Base-by-base conservation (phyloP, 2,113 vertebrate genomes). In the Platycercus adscitus region DNA sequence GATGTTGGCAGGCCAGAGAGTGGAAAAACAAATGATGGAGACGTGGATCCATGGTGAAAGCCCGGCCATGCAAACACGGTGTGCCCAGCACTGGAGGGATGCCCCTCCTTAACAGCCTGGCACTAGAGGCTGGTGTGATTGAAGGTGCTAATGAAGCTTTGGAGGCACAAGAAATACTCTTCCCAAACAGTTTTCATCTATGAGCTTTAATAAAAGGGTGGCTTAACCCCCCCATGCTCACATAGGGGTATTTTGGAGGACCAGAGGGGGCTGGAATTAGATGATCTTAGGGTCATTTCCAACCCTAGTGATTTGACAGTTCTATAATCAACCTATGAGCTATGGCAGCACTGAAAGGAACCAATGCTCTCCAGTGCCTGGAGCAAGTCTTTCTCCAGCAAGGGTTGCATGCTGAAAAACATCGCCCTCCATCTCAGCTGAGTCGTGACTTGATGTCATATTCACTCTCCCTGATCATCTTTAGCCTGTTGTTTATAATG, bases 401-500 rank as follows among this genome's bases (percentile, higher is more conserved):
- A 77, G 78, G 29, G 6, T 5, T 64, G 21, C 17, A 4, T 7
- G 16, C 63, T 72, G 56, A 71, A 66, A 87, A 76, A 6, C 76
- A 61, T 41, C 78, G 17, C 29, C n/a, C n/a, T 94, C 88, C 35
- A 24, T 52, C 73, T 66, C 81, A 66, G 68, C 83, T 28, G 61
- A 91, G 66, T 16, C 0, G 47, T 2, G 19, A 66, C 80, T 35
- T 37, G 86, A 31, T 60, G 76, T 92, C 91, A 70, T 75, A 56
- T 53, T 84, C 66, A 50, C 85, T 97, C 93, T 96, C 86, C 71
- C 81, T 82, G 43, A 88, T 96, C 91, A 86, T 94, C 95, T 94
- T 89, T 58, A 65, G 50, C 72, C 46, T 89, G 92, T 87, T 97
- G 97, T 93, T 96, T 92, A 92, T 73, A 96, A 93, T 83, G 52